Evolutionary conservation across 2,797 vertebrate species (phyloP).

Genomic region (Pseudomugil tenellus): DNA sequence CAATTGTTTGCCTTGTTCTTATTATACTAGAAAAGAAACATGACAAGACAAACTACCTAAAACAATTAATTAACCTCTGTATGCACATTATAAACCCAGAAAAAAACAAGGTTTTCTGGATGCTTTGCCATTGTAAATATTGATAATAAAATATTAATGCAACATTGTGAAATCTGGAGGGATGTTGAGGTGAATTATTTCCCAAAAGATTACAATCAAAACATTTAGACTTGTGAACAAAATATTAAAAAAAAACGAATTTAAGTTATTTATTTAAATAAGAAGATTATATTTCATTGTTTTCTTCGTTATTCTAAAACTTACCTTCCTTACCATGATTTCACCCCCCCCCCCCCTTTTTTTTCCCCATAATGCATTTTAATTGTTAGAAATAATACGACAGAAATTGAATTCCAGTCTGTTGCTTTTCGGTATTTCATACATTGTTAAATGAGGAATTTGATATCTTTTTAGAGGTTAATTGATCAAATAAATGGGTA

Average conservation of each 20-base stretch:
- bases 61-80: neutral
- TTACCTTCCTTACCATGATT: constrained; percentile 1
- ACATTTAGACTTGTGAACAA: neutral
- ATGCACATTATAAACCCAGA: neutral
- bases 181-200: neutral
- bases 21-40: neutral
- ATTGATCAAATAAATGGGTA: neutral
- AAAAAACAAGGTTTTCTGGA: neutral
- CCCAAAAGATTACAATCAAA: neutral
- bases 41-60: neutral
- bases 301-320: neutral
- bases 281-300: neutral
- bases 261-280: neutral
- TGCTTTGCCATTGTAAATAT: neutral
- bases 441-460: constrained; percentile 1
- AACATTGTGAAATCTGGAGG: neutral
- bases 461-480: constrained; percentile 18
- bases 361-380: constrained; percentile 13
- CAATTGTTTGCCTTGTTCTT: neutral
- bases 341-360: too few relatives aligned
- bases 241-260: neutral
- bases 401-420: constrained; percentile 30
- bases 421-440: constrained; percentile 17
- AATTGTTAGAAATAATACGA: constrained; percentile 31
- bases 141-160: neutral